Evolutionary conservation across 2,797 vertebrate species (phyloP).

Genomic region (Schizothorax lantsangensis): DNA sequence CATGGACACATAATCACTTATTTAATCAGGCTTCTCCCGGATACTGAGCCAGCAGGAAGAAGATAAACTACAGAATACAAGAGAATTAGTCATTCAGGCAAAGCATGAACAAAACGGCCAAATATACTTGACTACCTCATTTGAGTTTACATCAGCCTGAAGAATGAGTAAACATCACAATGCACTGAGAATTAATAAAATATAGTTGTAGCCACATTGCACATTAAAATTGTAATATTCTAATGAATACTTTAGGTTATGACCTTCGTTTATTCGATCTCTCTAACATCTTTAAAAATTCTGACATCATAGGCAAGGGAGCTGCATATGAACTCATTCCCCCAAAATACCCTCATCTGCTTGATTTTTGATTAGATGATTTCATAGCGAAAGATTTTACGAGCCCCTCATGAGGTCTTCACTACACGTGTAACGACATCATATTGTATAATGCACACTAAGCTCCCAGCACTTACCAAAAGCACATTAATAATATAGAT

Average conservation of each 20-base stretch:
- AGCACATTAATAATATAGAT: conserved; percentile 28
- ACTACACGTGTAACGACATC: conserved; percentile 31
- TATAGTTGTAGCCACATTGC: neutral
- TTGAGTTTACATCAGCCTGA: conserved; percentile 32
- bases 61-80: conserved; percentile 21
- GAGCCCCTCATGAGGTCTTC: conserved; percentile 28
- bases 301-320: conserved; percentile 33
- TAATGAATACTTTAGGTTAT: conserved; percentile 55
- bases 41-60: conserved; percentile 24
- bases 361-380: conserved; percentile 50
- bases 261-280: conserved; percentile 16
- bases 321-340: neutral
- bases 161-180: conserved; percentile 44
- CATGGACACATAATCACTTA: conserved; percentile 13
- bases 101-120: conserved; percentile 25
- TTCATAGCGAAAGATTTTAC: conserved; percentile 17
- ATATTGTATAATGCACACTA: conserved; percentile 37
- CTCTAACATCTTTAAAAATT: conserved; percentile 36
- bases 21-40: neutral
- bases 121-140: conserved; percentile 37
- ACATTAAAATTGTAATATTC: conserved; percentile 56
- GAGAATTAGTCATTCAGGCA: conserved; percentile 33
- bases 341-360: neutral
- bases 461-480: conserved; percentile 29
- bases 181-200: conserved; percentile 48